Evolutionary conservation across 2,888 invertebrate species (phyloP), one percentile per base, ranked within the genome.

Genomic region (Polyommatus iphigenia): DNA sequence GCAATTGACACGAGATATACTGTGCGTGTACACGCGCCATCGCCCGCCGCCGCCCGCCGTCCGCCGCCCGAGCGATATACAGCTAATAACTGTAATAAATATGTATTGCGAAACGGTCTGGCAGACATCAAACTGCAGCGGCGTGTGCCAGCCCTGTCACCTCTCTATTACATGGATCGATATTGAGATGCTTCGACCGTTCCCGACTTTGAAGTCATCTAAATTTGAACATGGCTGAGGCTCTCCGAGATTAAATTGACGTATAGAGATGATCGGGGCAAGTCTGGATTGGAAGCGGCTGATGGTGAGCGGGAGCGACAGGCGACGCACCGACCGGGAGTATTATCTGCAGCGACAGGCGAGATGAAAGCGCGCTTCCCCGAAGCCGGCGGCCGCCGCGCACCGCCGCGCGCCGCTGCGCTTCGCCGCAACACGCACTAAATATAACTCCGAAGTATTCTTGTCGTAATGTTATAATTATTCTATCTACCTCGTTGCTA

Each of bases 321-420:
- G 29, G 29, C 29, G 7, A 67, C 15, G 67, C 29, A 32, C 29
- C 18, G 15, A 67, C 67, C 15, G 24, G 29, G 29, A 15, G 67
- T 15, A 15, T 15, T 62, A 67, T 67, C 67, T 13, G 0, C 67
- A 67, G 32, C 46, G 73, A 73, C 24, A 73, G n/a, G 15, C 8
- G 46, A 73, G 75, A 75, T 75, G 75, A 75, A 75, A 75, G 75
- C 75, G 73, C 73, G 29, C 50, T 75, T 75, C 75, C 29, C 24
- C 54, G 75, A 75, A 75, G 50, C 73, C 24, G 73, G 50, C 50
- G 54, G 24, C 54, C 50, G 75, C 75, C 54, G 75, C 75, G 75
- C 75, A 29, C 29, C 75, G 75, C 50, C 75, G 50, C 75, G 54
- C 54, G 15, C 75, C 75, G 75, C 54, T 13, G 73, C 73, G 46